Evolutionary conservation across 2,113 vertebrate genomes (phyloP).

Genomic region (Crocuta crocuta): DNA sequence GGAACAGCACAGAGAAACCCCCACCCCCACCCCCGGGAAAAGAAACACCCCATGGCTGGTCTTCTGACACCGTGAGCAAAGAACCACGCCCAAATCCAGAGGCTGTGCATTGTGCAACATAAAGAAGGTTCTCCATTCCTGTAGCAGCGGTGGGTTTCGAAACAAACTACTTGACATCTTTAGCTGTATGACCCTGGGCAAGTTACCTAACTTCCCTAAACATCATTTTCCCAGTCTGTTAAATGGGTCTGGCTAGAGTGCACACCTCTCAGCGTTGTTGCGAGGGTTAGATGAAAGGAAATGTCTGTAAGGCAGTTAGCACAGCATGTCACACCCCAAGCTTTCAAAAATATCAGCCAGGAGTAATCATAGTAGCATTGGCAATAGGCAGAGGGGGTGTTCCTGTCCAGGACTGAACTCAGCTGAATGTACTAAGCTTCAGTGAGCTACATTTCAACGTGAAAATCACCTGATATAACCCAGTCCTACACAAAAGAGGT

Average conservation of each 20-base stretch:
- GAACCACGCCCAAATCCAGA: neutral
- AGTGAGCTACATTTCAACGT: neutral
- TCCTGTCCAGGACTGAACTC: neutral
- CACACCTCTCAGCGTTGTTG: neutral
- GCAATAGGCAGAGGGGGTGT: fast-evolving
- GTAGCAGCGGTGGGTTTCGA: neutral
- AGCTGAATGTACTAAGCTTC: neutral
- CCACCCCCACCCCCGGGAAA: neutral
- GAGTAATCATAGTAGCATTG: neutral
- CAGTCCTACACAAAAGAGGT: fast-evolving
- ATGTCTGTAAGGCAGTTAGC: neutral
- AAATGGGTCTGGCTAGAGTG: neutral
- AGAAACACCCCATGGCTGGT: neutral
- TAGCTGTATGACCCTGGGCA: neutral
- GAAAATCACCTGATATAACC: neutral
- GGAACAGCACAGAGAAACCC: neutral
- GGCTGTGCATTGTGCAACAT: neutral
- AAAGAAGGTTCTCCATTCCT: neutral
- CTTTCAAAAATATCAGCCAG: neutral
- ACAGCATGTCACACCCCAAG: fast-evolving
- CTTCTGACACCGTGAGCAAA: neutral
- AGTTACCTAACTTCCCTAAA: neutral
- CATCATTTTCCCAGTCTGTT: neutral
- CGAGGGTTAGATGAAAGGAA: neutral
- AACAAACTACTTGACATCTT: neutral